phyloP scores from a whole-genome alignment of 1,140 invertebrate species.

The Heterodera carotae region DNA sequence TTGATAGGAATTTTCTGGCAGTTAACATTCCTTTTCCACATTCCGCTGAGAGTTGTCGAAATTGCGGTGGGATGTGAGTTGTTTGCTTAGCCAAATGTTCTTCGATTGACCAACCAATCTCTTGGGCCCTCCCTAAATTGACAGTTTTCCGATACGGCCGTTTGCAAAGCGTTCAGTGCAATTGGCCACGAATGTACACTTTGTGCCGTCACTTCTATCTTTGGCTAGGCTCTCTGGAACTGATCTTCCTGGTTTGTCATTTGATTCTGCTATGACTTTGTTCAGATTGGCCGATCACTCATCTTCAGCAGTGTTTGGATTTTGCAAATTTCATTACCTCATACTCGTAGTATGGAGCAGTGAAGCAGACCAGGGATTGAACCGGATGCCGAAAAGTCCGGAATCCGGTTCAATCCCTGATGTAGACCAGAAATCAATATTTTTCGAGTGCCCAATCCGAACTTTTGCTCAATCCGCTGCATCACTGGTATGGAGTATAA shows the following conservation, averaged over 20 bases:
- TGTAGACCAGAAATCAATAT: too few species aligned
- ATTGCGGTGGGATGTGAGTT: conserved; percentile 53
- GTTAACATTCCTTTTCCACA: conserved; percentile 57
- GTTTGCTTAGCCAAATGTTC: conserved; percentile 33
- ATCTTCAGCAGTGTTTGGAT: too few species aligned
- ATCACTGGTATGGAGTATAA: too few species aligned
- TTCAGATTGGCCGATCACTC: too few species aligned
- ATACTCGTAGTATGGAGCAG: too few species aligned
- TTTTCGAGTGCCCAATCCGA: neutral
- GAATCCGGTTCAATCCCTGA: too few species aligned
- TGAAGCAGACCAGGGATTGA: too few species aligned
- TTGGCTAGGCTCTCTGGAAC: conserved; percentile 49
- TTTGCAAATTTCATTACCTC: too few species aligned
- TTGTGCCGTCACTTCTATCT: conserved; percentile 51
- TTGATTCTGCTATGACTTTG: neutral
- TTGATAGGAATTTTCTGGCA: conserved; percentile 61
- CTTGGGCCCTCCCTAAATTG: neutral
- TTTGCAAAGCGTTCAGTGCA: conserved; percentile 47
- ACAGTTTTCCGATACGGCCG: conserved; percentile 50
- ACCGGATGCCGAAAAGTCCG: too few species aligned
- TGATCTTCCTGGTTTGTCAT: conserved; percentile 45
- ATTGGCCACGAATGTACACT: conserved; percentile 54
- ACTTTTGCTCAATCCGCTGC: too few species aligned
- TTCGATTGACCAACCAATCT: neutral
- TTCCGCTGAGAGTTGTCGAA: conserved; percentile 54